Percentiles rank a stretch among this genome's conserved stretches.
Evolutionary conservation across 2,888 invertebrate species (phyloP).

Genomic region (Dioctria rufipes): DNA sequence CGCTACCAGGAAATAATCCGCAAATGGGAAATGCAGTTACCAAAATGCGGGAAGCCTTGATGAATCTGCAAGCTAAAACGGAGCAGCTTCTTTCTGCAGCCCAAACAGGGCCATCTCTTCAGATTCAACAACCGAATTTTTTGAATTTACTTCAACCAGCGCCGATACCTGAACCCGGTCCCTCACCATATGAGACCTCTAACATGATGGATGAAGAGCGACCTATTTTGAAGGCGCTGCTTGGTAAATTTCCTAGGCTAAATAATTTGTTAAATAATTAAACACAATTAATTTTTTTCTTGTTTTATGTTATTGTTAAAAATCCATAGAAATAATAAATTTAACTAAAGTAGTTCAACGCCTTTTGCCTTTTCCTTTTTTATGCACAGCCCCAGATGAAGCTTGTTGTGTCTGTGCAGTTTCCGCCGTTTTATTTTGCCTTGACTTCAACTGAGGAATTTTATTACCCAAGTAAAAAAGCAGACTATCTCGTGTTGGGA

Average conservation of each 20-base stretch:
- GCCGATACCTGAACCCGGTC: background rate
- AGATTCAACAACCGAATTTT: background rate
- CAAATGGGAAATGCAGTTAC: conserved; percentile 37
- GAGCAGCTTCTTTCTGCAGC: conserved; percentile 34
- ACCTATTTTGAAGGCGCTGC: background rate
- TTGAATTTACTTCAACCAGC: background rate
- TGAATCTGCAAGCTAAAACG: conserved; percentile 18
- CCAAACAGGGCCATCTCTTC: background rate
- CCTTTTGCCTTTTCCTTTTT: conserved; percentile 70
- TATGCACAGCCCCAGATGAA: conserved; percentile 64
- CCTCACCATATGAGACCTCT: background rate
- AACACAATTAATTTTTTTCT: conserved; percentile 32
- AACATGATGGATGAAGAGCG: background rate
- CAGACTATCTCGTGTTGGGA: conserved; percentile 83
- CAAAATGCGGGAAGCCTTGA: conserved; percentile 37
- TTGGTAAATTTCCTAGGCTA: conserved; percentile 13
- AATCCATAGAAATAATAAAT: conserved; percentile 22
- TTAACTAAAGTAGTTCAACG: conserved; percentile 61
- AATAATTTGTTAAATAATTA: conserved; percentile 46
- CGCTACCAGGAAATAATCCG: background rate
- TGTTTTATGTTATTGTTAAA: conserved; percentile 31
- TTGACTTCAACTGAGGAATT: conserved; percentile 91
- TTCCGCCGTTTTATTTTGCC: conserved; percentile 73
- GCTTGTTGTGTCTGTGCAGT: conserved; percentile 61
- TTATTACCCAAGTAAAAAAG: conserved; percentile 84